Evolutionary conservation across 1,140 invertebrate genomes (phyloP).

Genomic region (Dinothrombium tinctorium): DNA sequence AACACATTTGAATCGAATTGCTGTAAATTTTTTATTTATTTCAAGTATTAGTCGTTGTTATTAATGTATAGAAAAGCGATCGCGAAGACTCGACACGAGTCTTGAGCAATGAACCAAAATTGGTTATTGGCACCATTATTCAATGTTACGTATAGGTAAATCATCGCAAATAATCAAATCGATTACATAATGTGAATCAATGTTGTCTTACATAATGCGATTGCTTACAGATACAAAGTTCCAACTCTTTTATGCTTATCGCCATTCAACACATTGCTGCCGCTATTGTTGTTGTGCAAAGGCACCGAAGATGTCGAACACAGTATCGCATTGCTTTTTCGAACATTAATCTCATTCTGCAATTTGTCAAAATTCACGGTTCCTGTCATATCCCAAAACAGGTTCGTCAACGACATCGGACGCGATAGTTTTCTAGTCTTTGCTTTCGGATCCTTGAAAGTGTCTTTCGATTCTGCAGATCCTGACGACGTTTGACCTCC

Average conservation of each 20-base stretch:
- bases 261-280: neutral
- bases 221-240: neutral
- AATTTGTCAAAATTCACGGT: neutral
- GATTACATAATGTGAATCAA: neutral
- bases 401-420: slow-evolving; percentile 55
- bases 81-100: neutral
- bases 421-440: slow-evolving; percentile 25
- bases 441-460: slow-evolving; percentile 42
- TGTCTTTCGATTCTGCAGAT: slow-evolving; percentile 31
- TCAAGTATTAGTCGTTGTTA: neutral
- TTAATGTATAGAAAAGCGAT: neutral
- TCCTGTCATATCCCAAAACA: slow-evolving; percentile 40
- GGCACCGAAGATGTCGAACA: neutral
- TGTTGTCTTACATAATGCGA: neutral
- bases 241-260: neutral
- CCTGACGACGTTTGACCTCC: slow-evolving; percentile 58
- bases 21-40: neutral
- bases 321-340: neutral
- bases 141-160: neutral
- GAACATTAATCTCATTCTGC: neutral
- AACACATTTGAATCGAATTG: neutral
- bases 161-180: neutral
- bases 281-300: neutral
- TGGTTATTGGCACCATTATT: neutral
- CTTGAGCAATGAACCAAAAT: neutral